A percentile compares a stretch with the other conserved stretches of the same genome.
phyloP scores from a whole-genome alignment of 2,797 vertebrate species.

The Liparis tanakae region DNA sequence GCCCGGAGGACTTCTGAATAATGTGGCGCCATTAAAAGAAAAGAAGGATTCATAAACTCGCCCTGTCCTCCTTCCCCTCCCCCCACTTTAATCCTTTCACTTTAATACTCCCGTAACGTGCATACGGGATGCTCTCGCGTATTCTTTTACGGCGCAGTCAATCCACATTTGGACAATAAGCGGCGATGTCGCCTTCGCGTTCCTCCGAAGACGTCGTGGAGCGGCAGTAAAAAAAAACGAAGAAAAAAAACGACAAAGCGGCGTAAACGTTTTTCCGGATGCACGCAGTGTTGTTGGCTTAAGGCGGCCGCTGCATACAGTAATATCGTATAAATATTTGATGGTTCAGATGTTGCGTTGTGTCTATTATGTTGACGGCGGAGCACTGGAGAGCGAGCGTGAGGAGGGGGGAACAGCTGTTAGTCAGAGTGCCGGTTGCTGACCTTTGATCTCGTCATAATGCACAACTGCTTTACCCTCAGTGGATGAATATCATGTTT shows the following conservation, averaged over 20 bases:
- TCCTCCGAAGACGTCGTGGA: constrained; percentile 17
- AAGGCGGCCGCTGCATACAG: constrained; percentile 47
- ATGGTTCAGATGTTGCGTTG: constrained; percentile 62
- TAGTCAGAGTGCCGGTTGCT: constrained; percentile 34
- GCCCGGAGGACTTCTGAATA: constrained; percentile 74
- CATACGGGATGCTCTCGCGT: constrained; percentile 42
- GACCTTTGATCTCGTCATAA: constrained; percentile 44
- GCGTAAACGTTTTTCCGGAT: constrained; percentile 52
- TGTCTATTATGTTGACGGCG: constrained; percentile 63
- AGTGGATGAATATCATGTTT: constrained; percentile 11
- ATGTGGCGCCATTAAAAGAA: constrained; percentile 66
- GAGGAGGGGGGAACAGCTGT: constrained; percentile 27
- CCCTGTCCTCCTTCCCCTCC: constrained; percentile 36
- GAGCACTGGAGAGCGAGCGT: constrained; percentile 36
- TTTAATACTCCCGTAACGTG: constrained; percentile 66
- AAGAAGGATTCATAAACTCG: constrained; percentile 69
- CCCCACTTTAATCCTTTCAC: constrained; percentile 59
- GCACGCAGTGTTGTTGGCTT: constrained; percentile 57
- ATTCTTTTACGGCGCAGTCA: constrained; percentile 59
- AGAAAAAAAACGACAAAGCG: constrained; percentile 56
- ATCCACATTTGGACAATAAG: constrained; percentile 63
- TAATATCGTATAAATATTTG: constrained; percentile 75
- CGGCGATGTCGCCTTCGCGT: constrained; percentile 23
- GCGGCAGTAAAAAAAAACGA: constrained; percentile 46
- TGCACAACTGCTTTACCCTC: constrained; percentile 22